Evolutionary conservation across 2,888 invertebrate species (phyloP), one percentile per base, ranked within the genome.

Genomic region (Hypsopygia costalis): DNA sequence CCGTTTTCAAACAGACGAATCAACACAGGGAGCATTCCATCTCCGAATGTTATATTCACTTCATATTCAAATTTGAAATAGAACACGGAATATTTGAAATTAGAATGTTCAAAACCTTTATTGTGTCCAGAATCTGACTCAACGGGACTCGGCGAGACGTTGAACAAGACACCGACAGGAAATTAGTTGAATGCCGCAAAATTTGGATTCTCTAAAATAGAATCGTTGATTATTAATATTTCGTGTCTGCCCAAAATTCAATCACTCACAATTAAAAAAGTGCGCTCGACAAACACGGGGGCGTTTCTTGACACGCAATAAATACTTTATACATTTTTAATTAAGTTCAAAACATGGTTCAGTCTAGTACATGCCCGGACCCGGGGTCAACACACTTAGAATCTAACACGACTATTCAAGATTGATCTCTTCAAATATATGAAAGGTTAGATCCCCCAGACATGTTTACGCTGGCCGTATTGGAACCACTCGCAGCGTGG

Each of bases 291-390:
- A 76, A 74, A 69, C 65, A 70, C 63, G 69, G 72, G 65, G 79
- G 77, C 76, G 73, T 65, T 43, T 59, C 67, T 64, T 72, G 69
- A 75, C 76, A 75, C 63, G 71, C 69, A 69, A 76, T 75, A 80
- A 71, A 80, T 80, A 71, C 73, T 81, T 76, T 76, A 75, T 76
- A 79, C 69, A 76, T 75, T 82, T 85, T 82, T 83, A 85, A 86
- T 86, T 85, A 83, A 81, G 77, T 81, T 67, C 69, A 74, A 77
- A 81, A 79, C 77, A 77, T 76, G 70, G 73, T 70, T 65, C 69
- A 65, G 62, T 69, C 69, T 79, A 74, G 72, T 70, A 59, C 56
- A 62, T 61, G 53, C 59, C 60, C 58, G 60, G 16, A 4, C 51
- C 56, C 65, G 82, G 77, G 87, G 85, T 87, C 87, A 85, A 83